phyloP scores from a whole-genome alignment of 1,140 invertebrate genomes.

The Helicoverpa armigera region DNA sequence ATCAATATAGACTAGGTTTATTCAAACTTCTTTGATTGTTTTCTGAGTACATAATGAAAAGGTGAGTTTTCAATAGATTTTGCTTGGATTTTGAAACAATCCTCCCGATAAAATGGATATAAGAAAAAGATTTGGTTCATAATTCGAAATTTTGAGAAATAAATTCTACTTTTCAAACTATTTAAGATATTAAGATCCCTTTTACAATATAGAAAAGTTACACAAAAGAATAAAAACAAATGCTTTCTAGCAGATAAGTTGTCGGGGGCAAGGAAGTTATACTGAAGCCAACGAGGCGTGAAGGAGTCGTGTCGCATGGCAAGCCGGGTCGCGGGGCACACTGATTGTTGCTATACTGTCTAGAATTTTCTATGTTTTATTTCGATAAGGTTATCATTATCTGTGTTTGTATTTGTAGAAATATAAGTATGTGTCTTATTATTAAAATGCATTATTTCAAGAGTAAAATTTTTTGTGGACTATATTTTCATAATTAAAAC shows the following conservation, averaged over 20 bases:
- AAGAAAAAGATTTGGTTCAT: too few species aligned
- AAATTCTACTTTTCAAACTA: not conserved
- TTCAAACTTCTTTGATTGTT: too few species aligned
- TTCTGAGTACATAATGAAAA: too few species aligned
- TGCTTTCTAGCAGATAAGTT: slow-evolving; percentile 7
- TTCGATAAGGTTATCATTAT: not conserved
- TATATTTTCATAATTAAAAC: too few species aligned
- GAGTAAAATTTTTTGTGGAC: too few species aligned
- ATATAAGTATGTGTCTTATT: not conserved
- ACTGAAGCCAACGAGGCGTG: slow-evolving; percentile 10
- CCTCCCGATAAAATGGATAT: too few species aligned
- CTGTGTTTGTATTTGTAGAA: not conserved
- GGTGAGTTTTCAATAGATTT: too few species aligned
- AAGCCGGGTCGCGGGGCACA: slow-evolving; percentile 6
- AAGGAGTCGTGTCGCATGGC: slow-evolving; percentile 2
- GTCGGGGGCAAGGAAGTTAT: slow-evolving; percentile 10
- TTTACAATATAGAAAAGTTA: not conserved
- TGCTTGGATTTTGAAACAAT: too few species aligned
- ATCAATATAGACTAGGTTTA: too few species aligned
- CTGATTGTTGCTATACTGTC: not conserved
- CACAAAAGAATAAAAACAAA: slow-evolving; percentile 27
- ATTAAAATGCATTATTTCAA: too few species aligned
- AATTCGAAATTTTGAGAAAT: not conserved
- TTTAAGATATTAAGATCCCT: not conserved
- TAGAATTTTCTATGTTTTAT: not conserved